Base-by-base conservation (phyloP, 2,113 vertebrate species). In the Cnemophilus loriae region DNA sequence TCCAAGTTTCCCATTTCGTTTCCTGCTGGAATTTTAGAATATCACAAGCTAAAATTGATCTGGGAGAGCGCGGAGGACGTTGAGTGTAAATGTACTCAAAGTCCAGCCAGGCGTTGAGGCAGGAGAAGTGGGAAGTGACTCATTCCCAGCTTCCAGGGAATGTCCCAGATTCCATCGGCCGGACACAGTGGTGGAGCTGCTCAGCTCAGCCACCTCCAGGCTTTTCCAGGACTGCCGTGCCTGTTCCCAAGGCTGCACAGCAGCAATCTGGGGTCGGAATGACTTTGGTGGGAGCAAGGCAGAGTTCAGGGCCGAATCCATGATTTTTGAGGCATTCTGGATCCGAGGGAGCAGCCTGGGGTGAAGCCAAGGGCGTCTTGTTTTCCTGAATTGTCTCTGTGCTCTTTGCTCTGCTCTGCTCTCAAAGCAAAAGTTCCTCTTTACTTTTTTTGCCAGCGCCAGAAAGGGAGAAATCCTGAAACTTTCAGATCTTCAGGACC, bases 31-130 rank as follows among this genome's bases (percentile, higher is more conserved):
- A 63, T 21, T 71, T 37, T 26, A 13, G 32, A 10, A 10, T 19
- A 16, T 24, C 4, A 0, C 12, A 27, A 37, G 47, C 21, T 55
- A 9, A 46, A 73, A 84, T 37, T 22, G 17, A 55, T 11, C 49
- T 0, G 0, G 57, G n/a, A 55, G 33, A 63, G 33, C 63, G 41
- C 18, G 39, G 69, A 55, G 22, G 22, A 53, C 0, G 1, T 2
- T 21, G 39, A 37, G 35, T 23, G 10, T 11, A 1, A 16, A 37
- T 44, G 44, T 3, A 8, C 4, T 17, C 57, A 2, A n/a, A n/a
- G 1, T 9, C 27, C 3, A 53, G 7, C 32, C 32, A 71, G 47
- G 47, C 39, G 33, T 55, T 15, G 33, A 63, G 56, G 33, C 57
- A 44, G 47, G 55, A 35, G 39, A 37, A 63, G 39, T 6, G 68